Evolutionary conservation across 2,888 invertebrate species (phyloP), one percentile per base, ranked within the genome.

Genomic region (Dicycla oo): DNA sequence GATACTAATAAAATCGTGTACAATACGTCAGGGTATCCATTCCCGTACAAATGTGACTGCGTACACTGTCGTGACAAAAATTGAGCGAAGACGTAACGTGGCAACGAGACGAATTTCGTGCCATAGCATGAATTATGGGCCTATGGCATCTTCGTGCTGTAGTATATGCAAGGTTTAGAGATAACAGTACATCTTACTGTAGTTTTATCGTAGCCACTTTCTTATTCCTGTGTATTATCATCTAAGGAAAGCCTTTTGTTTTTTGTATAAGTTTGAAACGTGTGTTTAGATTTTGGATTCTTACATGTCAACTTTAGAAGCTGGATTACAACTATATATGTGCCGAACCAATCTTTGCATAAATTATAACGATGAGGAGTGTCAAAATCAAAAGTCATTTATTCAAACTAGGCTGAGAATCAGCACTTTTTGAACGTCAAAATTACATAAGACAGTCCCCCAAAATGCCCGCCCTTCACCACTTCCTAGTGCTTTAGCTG

Each of bases 31-130:
- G 45, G 60, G 51, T 73, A 77, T 77, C 62, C 58, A 67, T 80
- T 49, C 56, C 64, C 51, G 54, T 70, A 84, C 57, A 70, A 78
- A 84, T 80, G 75, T 79, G 54, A 71, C 70, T 75, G 38, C 72
- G 73, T 69, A 82, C 73, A 73, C 70, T 69, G 70, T 62, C 69
- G 71, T 78, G 75, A 82, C 79, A 87, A 88, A 71, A 88, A 90
- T 89, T 87, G 87, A 80, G 82, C 69, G 66, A 81, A 86, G 85
- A 86, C 82, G 87, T 76, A 47, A 34, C 89, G 88, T 88, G 71
- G 66, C 64, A 69, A 73, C 74, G 82, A 85, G 88, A 84, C 78
- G 82, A 87, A 88, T 88, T 81, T 87, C 70, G 75, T 88, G 82
- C 84, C 81, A 81, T 82, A 81, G 70, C 72, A 77, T 86, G 82